phyloP scores from a whole-genome alignment of 37 sponge, comb jelly and placozoan genomes.

The Tethya wilhelma region DNA sequence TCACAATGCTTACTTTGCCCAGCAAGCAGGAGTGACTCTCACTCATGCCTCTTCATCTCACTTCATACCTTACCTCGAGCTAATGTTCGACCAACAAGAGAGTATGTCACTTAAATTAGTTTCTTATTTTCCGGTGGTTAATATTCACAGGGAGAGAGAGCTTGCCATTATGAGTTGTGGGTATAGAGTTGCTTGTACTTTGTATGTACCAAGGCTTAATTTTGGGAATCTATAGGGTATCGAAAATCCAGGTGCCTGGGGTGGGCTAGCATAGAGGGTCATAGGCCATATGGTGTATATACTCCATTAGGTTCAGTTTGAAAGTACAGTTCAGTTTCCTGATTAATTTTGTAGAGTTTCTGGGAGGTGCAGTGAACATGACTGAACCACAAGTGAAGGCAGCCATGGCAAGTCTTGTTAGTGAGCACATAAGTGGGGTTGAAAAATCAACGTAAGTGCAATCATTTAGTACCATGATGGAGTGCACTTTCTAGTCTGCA shows the following conservation, averaged over 20 bases:
- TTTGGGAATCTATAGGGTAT: too few relatives aligned
- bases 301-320: too few relatives aligned
- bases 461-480: not conserved
- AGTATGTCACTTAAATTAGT: too few relatives aligned
- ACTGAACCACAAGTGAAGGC: constrained; percentile 59
- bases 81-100: constrained; percentile 54
- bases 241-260: too few relatives aligned
- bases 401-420: constrained; percentile 24
- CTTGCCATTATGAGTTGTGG: too few relatives aligned
- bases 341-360: constrained; percentile 25
- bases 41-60: not conserved
- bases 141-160: too few relatives aligned
- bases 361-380: constrained; percentile 65
- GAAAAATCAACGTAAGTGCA: not conserved
- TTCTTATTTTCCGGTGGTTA: too few relatives aligned
- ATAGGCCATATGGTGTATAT: too few relatives aligned
- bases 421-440: not conserved
- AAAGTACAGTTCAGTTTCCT: too few relatives aligned
- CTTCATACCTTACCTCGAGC: constrained; percentile 29
- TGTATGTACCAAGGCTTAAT: too few relatives aligned
- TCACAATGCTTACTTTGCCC: constrained; percentile 69
- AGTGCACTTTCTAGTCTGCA: not conserved
- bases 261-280: too few relatives aligned
- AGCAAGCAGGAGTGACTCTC: constrained; percentile 46
- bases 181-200: too few relatives aligned